Evolutionary conservation across 2,888 invertebrate species (phyloP), one percentile per base, ranked within the genome.

Genomic region (Trissolcus japonicus): DNA sequence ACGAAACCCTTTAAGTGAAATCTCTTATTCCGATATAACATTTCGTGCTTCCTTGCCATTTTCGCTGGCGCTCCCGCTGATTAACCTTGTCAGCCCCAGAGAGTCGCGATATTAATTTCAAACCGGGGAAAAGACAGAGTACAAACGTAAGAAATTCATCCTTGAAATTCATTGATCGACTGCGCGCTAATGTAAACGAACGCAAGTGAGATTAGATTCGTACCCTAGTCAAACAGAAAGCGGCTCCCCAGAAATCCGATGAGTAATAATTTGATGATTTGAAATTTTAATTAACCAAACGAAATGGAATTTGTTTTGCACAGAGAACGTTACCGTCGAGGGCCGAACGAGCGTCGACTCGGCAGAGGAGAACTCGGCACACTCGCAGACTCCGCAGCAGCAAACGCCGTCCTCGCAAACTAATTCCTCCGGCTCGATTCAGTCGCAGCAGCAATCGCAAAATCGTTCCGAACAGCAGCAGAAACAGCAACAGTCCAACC

Each of bases 1-100:
- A 84, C 84, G 87, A 88, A 89, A 89, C 89, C 89, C 88, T 89
- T 88, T 89, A 89, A 89, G 87, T 87, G 86, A 87, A 88, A 88
- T 88, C 88, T 89, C 88, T 88, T 88, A 88, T 89, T 89, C 86
- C 84, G 87, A 88, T 89, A 88, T 85, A 86, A 83, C 82, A 80
- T 84, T 84, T 82, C 85, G 80, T 76, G 79, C 79, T 79, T 80
- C 79, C 79, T 80, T 76, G 76, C 78, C 80, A 81, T 80, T 80
- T 81, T 81, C 81, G 78, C 80, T 72, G 80, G 76, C 78, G 76
- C 80, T 73, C 76, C 79, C 77, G 78, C 84, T 89, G 89, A 89
- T 89, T 89, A 89, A 87, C 86, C 86, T 88, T 89, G 89, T 89
- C 89, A 89, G 86, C 82, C 82, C 83, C 89, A 89, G 89, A 85